These are phyloP conservation scores for Poecile atricapillus DNA, from an alignment of 2,113 vertebrate species.

Conservation along the genomic window DNA sequence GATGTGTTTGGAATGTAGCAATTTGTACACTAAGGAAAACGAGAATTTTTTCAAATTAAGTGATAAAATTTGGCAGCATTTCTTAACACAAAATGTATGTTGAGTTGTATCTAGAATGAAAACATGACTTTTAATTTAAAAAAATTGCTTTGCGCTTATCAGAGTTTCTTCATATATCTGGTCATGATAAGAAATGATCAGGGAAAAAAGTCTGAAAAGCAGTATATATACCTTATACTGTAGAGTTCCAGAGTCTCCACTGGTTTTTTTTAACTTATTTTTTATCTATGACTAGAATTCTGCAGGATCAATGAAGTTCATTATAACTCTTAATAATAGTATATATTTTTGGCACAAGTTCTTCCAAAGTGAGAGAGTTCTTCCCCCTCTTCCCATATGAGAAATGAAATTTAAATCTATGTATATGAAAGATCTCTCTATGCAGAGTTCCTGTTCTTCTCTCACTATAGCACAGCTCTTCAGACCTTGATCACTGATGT, in stretches of 20 bases:
- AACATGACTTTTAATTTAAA: not conserved
- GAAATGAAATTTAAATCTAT: not conserved
- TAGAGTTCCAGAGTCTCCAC: not conserved
- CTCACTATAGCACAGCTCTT: not conserved
- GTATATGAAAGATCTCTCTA: not conserved
- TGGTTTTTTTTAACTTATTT: not conserved
- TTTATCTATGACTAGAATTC: not conserved
- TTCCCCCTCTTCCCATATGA: not conserved
- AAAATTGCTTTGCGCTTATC: not conserved
- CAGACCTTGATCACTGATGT: not conserved
- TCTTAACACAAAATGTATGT: slow-evolving; percentile 1
- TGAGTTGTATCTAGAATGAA: slow-evolving; percentile 6
- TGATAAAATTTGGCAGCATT: slow-evolving; percentile 47
- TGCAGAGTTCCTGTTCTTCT: not conserved
- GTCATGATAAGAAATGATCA: not conserved
- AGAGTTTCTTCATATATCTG: not conserved
- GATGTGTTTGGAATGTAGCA: slow-evolving; percentile 41
- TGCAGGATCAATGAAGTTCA: not conserved
- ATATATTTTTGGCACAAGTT: not conserved
- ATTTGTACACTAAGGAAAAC: not conserved
- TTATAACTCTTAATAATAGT: not conserved
- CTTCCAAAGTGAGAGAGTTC: not conserved
- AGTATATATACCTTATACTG: not conserved
- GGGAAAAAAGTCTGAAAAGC: not conserved
- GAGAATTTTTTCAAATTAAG: slow-evolving; percentile 11